These are phyloP conservation scores for Anisognathus igniventris DNA, from an alignment of 2,797 vertebrate genomes.

Conservation along the genomic window DNA sequence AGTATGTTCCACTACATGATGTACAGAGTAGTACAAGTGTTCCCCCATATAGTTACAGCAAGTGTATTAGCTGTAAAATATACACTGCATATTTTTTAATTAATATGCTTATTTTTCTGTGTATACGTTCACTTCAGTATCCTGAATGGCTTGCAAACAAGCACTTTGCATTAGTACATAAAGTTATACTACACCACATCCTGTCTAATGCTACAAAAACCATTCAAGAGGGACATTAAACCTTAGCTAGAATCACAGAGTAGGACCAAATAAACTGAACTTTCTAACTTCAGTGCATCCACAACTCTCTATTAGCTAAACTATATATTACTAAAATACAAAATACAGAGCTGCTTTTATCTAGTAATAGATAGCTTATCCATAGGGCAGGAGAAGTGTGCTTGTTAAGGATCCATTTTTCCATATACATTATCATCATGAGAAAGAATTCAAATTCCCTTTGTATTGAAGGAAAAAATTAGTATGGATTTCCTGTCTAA, in stretches of 20 bases:
- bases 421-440: neutral
- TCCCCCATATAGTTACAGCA: neutral
- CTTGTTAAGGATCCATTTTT: neutral
- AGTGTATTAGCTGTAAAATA: neutral
- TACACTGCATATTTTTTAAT: too few relatives aligned
- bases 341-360: neutral
- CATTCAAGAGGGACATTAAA: neutral
- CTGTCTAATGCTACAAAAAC: neutral
- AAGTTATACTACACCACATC: neutral
- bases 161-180: neutral
- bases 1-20: slow-evolving; percentile 22
- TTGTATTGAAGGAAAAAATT: neutral
- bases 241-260: neutral
- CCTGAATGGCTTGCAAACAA: neutral
- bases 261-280: neutral
- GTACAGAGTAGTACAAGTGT: neutral
- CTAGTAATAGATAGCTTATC: neutral
- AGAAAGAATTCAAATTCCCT: neutral
- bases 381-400: neutral
- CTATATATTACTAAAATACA: neutral
- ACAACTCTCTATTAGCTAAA: neutral
- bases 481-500: neutral
- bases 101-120: too few relatives aligned
- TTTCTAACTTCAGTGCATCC: neutral
- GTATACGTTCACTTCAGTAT: neutral